Conservation (phyloP, 1,140 invertebrate genomes). For the Rhysida immarginata region DNA sequence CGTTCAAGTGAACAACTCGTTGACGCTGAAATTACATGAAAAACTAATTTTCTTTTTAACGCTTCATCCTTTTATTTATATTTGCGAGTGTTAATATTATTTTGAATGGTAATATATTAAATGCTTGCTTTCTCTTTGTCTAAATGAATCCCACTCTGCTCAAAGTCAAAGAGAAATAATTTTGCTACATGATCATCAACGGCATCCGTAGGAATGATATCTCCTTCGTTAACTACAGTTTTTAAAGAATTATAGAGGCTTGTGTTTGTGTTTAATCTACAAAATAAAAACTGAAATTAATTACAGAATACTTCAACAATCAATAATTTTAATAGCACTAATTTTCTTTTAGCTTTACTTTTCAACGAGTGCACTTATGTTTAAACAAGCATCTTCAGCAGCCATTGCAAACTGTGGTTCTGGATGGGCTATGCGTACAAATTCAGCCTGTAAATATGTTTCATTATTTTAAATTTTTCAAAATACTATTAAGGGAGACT, state of each 20-base stretch:
- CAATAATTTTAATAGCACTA: neutral
- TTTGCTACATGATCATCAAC: conserved; percentile 72
- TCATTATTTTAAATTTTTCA: too few relatives aligned
- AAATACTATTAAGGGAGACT: too few relatives aligned
- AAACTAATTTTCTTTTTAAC: too few relatives aligned
- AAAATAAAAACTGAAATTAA: too few relatives aligned
- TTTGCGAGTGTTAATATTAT: too few relatives aligned
- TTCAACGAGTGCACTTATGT: conserved; percentile 55
- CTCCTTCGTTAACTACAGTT: conserved; percentile 49
- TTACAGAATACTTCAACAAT: conserved; percentile 3
- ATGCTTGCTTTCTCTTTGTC: conserved; percentile 45
- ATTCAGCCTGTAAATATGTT: conserved; percentile 66
- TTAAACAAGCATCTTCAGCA: conserved; percentile 40
- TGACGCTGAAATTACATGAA: too few relatives aligned
- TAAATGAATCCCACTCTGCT: conserved; percentile 89
- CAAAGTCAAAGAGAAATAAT: conserved; percentile 90
- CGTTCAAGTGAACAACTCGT: too few relatives aligned
- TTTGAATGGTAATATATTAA: too few relatives aligned
- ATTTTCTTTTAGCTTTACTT: conserved; percentile 38
- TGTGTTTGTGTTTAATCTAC: conserved; percentile 74
- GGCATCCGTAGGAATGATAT: conserved; percentile 45
- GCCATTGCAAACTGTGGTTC: conserved; percentile 50
- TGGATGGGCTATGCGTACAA: conserved; percentile 81
- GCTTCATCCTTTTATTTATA: too few relatives aligned
- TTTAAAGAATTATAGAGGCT: conserved; percentile 60